Percentiles rank a stretch among this genome's conserved stretches.
Conservation (phyloP, 2,113 vertebrate species). For the Antennarius striatus region DNA sequence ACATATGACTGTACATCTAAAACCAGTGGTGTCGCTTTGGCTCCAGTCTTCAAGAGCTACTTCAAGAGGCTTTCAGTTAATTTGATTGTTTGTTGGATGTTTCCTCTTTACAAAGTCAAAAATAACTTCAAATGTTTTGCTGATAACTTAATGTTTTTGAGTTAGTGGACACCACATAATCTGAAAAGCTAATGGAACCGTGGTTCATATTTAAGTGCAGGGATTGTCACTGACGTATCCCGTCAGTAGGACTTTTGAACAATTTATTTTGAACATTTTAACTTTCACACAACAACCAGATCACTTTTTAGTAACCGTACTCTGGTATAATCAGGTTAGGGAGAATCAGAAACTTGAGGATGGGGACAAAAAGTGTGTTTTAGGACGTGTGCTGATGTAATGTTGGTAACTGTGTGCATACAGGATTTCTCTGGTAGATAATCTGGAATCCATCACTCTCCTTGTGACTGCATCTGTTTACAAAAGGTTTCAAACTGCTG, state of each 20-base stretch:
- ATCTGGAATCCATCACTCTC: slow-evolving; percentile 81
- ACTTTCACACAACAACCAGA: background rate
- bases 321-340: background rate
- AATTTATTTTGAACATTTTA: background rate
- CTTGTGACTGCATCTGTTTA: slow-evolving; percentile 92
- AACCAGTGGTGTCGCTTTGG: background rate
- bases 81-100: too few species aligned
- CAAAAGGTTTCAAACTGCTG: slow-evolving; percentile 97
- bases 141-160: too few species aligned
- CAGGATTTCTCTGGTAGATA: background rate
- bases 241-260: background rate
- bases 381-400: background rate
- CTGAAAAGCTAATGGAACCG: background rate
- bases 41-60: background rate
- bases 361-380: background rate
- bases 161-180: background rate
- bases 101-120: background rate
- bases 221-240: background rate
- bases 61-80: background rate
- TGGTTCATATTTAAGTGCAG: background rate
- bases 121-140: background rate
- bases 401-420: background rate
- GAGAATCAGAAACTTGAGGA: background rate
- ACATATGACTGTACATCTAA: too few species aligned
- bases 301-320: background rate